These are phyloP conservation scores for Allolobophora icterica DNA, from an alignment of 2,888 invertebrate species.

Conservation along the genomic window DNA sequence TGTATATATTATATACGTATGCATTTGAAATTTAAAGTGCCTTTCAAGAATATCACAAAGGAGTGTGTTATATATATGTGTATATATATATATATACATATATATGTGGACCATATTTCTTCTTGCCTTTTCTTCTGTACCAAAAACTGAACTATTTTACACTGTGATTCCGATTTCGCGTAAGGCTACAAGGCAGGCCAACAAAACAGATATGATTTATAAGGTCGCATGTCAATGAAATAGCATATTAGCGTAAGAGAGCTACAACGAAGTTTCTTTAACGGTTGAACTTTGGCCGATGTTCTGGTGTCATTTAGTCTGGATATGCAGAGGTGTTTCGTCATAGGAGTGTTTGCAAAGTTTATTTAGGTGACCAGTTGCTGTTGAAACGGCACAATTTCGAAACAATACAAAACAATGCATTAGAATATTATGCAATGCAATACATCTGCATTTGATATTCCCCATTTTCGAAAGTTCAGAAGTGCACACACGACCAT, in stretches of 20 bases:
- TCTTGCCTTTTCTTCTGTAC: not conserved
- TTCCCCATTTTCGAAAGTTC: no score
- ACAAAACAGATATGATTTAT: not conserved
- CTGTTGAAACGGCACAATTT: not conserved
- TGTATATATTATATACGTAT: no score
- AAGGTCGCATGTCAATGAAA: not conserved
- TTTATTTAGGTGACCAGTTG: not conserved
- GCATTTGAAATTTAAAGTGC: no score
- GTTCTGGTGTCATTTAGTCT: not conserved
- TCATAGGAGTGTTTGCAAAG: no score
- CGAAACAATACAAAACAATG: no score
- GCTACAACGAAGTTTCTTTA: not conserved
- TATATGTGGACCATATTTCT: not conserved
- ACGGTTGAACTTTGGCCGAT: not conserved
- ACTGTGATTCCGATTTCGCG: not conserved
- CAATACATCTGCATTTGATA: no score
- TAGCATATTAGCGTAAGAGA: not conserved
- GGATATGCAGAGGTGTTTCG: not conserved
- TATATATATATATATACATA: no score
- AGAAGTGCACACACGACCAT: no score
- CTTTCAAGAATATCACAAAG: no score
- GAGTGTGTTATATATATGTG: no score
- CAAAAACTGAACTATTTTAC: not conserved
- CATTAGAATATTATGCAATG: no score
- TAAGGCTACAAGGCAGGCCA: not conserved